Conservation (phyloP, 2,888 invertebrate genomes). For the Tuberolachnus salignus region DNA sequence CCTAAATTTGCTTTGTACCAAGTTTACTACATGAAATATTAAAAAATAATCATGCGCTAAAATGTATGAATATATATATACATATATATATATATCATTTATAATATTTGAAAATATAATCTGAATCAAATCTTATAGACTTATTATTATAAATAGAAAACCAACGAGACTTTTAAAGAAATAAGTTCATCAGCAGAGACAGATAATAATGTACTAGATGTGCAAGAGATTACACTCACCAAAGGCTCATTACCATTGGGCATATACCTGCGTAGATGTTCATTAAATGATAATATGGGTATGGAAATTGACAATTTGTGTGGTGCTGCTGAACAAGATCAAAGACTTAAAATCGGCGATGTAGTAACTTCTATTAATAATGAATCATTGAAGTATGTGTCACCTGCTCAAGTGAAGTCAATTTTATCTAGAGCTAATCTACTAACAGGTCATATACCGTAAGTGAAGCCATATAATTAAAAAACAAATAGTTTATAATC, state of each 20-base stretch:
- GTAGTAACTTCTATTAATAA: slow-evolving; percentile 68
- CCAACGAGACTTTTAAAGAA: slow-evolving; percentile 27
- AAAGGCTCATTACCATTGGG: slow-evolving; percentile 50
- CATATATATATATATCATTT: not conserved
- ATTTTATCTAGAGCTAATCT: slow-evolving; percentile 68
- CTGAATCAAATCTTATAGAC: slow-evolving; percentile 26
- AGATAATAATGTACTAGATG: slow-evolving; percentile 9
- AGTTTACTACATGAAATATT: too few species aligned
- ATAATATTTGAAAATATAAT: slow-evolving; percentile 21
- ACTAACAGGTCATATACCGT: slow-evolving; percentile 68
- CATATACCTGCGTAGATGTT: slow-evolving; percentile 45
- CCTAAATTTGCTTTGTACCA: not conserved
- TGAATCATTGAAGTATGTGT: slow-evolving; percentile 67
- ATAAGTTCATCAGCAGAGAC: slow-evolving; percentile 4
- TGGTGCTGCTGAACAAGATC: slow-evolving; percentile 44
- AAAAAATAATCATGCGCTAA: too few species aligned
- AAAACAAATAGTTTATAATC: slow-evolving; percentile 40
- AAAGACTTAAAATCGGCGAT: slow-evolving; percentile 63
- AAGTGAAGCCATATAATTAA: slow-evolving; percentile 58
- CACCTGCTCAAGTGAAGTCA: slow-evolving; percentile 68
- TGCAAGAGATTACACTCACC: slow-evolving; percentile 40
- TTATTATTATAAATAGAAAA: slow-evolving; percentile 50
- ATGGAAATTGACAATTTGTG: slow-evolving; percentile 39
- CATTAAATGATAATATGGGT: slow-evolving; percentile 37
- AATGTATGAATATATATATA: not conserved